Base-by-base conservation (phyloP, 2,888 invertebrate genomes). In the Tiphia femorata region DNA sequence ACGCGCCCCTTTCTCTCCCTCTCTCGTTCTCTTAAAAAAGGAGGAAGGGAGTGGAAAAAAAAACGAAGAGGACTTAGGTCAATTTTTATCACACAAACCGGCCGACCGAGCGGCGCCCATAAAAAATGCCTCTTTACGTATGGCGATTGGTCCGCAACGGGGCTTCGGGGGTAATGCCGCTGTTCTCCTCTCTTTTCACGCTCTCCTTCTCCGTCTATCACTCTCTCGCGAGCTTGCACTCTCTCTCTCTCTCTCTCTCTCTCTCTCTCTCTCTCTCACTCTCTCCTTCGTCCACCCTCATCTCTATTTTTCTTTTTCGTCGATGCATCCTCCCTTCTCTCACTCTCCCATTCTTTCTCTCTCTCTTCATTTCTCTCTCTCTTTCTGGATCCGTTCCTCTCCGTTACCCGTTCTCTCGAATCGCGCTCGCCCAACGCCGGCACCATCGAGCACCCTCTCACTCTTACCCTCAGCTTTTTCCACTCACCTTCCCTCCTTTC, bases 41-140 rank as follows among this genome's bases (percentile, higher is more conserved):
- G 21, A 37, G 14, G 4, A n/a, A 5, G 33, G n/a, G 14, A 38
- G 38, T n/a, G 56, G 62, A 58, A 68, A 71, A 77, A 80, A 78
- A 78, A 73, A 79, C 77, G 76, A 65, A 70, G 64, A 68, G 70
- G 64, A 80, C 81, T 81, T 81, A 78, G 81, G 81, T 82, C 82
- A 82, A 82, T 82, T 82, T 82, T 82, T 82, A 82, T 82, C 82
- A 80, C 81, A 79, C 80, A 80, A 79, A 79, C 80, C 78, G 80
- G 77, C 74, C 76, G 72, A 75, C 75, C 77, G 71, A 76, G 76
- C 77, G 76, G 81, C 79, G 76, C 81, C 83, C 82, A 83, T 82
- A 82, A 82, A 83, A 82, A 83, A 82, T 83, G 81, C 82, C 82
- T 82, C 82, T 83, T 83, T 82, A 82, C 82, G 82, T 83, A 82